Percentiles rank a stretch among this genome's conserved stretches.
Conservation (phyloP, 2,888 invertebrate species). For the Alsophila aescularia region DNA sequence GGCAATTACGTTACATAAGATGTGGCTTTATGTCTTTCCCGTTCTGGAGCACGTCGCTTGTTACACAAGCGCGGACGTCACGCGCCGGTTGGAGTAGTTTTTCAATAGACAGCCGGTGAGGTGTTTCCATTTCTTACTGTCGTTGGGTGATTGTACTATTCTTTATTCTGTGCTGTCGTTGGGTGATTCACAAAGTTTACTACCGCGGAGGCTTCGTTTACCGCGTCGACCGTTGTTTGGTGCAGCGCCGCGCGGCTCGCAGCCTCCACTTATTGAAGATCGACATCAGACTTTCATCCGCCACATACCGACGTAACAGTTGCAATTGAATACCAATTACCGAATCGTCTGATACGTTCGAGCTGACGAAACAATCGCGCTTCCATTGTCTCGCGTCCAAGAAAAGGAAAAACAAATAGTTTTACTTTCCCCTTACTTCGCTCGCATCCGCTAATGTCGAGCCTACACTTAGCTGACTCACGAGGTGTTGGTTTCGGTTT, state of each 20-base stretch:
- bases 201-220: constrained; percentile 47
- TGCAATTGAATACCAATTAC: constrained; percentile 33
- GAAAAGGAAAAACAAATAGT: constrained; percentile 79
- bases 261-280: constrained; percentile 55
- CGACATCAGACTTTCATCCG: constrained; percentile 70
- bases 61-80: constrained; percentile 74
- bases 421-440: constrained; percentile 80
- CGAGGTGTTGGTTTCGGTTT: constrained; percentile 77
- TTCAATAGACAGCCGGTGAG: constrained; percentile 55
- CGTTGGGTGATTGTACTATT: too few relatives aligned
- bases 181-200: constrained; percentile 60
- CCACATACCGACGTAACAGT: constrained; percentile 60
- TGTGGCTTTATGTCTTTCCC: constrained; percentile 56
- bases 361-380: constrained; percentile 41
- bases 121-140: too few relatives aligned
- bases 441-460: constrained; percentile 74
- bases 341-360: constrained; percentile 31
- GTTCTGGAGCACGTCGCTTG: constrained; percentile 77
- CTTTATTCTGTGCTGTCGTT: too few relatives aligned
- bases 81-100: constrained; percentile 55
- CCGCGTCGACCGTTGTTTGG: constrained; percentile 11
- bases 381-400: constrained; percentile 58
- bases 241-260: constrained; percentile 33
- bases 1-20: constrained; percentile 78
- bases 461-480: constrained; percentile 77